A percentile compares a stretch with the other conserved stretches of the same genome.
phyloP scores from a whole-genome alignment of 2,888 invertebrate species.

The Helobdella robusta region DNA sequence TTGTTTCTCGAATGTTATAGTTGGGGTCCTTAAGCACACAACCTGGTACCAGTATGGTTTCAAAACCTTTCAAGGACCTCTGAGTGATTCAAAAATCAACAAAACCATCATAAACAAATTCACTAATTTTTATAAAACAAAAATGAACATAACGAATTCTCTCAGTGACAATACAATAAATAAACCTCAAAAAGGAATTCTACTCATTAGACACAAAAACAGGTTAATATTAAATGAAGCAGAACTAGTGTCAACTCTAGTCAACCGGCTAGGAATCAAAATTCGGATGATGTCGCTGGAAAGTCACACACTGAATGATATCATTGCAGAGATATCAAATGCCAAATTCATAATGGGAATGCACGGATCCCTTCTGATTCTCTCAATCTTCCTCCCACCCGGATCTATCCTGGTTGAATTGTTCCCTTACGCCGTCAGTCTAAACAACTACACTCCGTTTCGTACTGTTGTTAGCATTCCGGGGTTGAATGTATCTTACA shows the following conservation, averaged over 20 bases:
- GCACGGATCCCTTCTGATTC: constrained; percentile 51
- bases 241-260: constrained; percentile 44
- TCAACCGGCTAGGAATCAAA: constrained; percentile 37
- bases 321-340: constrained; percentile 38
- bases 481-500: constrained; percentile 46
- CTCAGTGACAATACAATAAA: neutral
- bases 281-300: constrained; percentile 41
- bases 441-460: constrained; percentile 51
- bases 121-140: constrained; percentile 24
- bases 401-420: constrained; percentile 50
- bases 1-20: constrained; percentile 48
- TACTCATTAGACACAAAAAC: constrained; percentile 47
- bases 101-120: constrained; percentile 32
- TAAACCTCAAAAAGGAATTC: constrained; percentile 32
- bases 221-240: constrained; percentile 51
- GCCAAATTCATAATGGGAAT: constrained; percentile 47
- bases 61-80: constrained; percentile 48
- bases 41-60: constrained; percentile 55
- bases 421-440: constrained; percentile 53
- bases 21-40: constrained; percentile 48
- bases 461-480: constrained; percentile 46
- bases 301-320: constrained; percentile 39
- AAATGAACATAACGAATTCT: neutral
- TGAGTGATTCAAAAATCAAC: constrained; percentile 37
- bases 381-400: constrained; percentile 49